Conservation (phyloP, 2,113 vertebrate species). For the Neomonachus schauinslandi region DNA sequence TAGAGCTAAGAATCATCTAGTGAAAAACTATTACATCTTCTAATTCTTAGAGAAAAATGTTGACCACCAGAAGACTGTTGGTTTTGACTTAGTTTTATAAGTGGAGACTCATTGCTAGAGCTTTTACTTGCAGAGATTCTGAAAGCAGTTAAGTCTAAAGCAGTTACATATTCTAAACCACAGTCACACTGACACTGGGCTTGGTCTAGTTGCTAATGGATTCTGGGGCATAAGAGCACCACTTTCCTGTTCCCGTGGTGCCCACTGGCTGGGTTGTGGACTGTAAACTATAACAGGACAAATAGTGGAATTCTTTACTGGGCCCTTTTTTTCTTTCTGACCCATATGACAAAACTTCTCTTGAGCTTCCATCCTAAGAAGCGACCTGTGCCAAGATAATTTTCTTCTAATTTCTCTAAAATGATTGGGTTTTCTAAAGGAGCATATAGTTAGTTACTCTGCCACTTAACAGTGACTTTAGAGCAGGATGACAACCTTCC, state of each 20-base stretch:
- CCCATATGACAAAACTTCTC: not conserved
- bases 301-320: not conserved
- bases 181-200: not conserved
- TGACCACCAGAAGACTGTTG: not conserved
- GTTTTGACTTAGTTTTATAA: not conserved
- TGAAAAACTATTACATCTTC: not conserved
- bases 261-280: not conserved
- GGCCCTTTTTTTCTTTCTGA: not conserved
- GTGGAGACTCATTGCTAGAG: not conserved
- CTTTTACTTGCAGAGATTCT: not conserved
- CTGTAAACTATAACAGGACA: not conserved
- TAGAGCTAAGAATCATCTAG: not conserved
- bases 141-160: not conserved
- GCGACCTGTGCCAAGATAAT: not conserved
- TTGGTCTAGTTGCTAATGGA: slow-evolving; percentile 50
- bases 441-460: not conserved
- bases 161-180: not conserved
- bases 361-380: slow-evolving; percentile 35
- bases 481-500: not conserved
- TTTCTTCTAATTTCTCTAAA: slow-evolving; percentile 42
- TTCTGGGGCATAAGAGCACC: not conserved
- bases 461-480: not conserved
- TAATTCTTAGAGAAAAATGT: not conserved
- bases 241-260: not conserved
- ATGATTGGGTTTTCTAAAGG: not conserved